Evolutionary conservation across 2,888 invertebrate species (phyloP), one percentile per base, ranked within the genome.

Genomic region (Deilephila elpenor): DNA sequence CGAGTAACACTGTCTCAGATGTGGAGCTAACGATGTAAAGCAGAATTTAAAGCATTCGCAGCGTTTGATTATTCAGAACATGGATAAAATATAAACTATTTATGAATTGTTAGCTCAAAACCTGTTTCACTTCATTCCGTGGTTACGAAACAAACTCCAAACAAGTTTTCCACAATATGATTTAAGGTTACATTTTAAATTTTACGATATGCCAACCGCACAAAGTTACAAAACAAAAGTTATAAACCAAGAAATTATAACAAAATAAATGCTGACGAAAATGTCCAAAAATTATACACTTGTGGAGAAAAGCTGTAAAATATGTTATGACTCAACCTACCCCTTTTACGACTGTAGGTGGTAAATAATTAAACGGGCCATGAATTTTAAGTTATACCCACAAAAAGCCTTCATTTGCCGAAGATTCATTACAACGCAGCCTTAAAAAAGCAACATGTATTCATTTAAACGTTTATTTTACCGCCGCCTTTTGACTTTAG

Each of bases 281-380:
- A 20, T 5, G 11, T 14, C 17, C 11, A 62, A 67, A 67, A 67
- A 51, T 29, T 51, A 25, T 25, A 67, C 44, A 25, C 44, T 51
- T n/a, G 37, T 44, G n/a, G 62, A 37, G 25, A 67, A 67, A 44
- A 25, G 17, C 32, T 25, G 25, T 67, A 67, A 67, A 67, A 67
- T 44, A 25, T 44, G 20, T 67, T 67, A 67, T 44, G 67, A 51
- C 51, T 25, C 51, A 51, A 51, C 44, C 25, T 67, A 44, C 64
- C 67, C 67, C 51, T 20, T 67, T 67, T 67, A 67, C 67, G 67
- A 67, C 44, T 62, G 8, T 25, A 25, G 67, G 51, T 51, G 67
- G 51, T 51, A 67, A 51, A 67, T 67, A 67, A 67, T 67, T 51
- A 67, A 67, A 67, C 67, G 67, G 51, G 25, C 67, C 67, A 67